Percentiles rank a stretch among this genome's conserved stretches.
Evolutionary conservation across 2,113 vertebrate genomes (phyloP).

Genomic region (Xyrauchen texanus): DNA sequence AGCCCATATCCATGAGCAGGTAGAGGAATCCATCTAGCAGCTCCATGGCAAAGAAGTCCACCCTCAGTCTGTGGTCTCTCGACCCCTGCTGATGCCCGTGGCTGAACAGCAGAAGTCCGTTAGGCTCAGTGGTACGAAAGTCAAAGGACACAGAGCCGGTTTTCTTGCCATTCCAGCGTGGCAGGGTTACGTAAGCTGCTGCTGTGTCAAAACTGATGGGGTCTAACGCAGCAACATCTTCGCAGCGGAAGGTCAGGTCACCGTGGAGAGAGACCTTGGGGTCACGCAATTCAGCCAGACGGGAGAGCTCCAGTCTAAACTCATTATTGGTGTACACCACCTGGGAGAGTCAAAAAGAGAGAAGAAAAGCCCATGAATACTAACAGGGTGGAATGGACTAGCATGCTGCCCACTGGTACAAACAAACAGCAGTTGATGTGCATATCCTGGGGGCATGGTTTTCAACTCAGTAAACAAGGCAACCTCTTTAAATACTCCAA

Average conservation of each 20-base stretch:
- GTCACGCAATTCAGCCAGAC: constrained; percentile 86
- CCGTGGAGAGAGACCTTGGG: constrained; percentile 88
- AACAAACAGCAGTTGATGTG: constrained; percentile 41
- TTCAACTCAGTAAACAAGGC: constrained; percentile 49
- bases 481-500: constrained; percentile 42
- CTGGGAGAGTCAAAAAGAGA: constrained; percentile 59
- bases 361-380: not conserved
- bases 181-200: constrained; percentile 81
- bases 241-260: constrained; percentile 87
- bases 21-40: constrained; percentile 87
- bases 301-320: constrained; percentile 91
- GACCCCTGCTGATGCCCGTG: constrained; percentile 76
- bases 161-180: constrained; percentile 85
- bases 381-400: too few species aligned
- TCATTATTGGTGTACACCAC: constrained; percentile 97
- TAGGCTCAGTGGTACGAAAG: constrained; percentile 89
- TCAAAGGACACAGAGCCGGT: constrained; percentile 90
- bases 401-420: constrained; percentile 4
- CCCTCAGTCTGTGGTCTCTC: constrained; percentile 71
- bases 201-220: constrained; percentile 88
- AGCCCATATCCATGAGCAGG: constrained; percentile 93
- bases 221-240: constrained; percentile 86
- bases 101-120: constrained; percentile 86
- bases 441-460: constrained; percentile 30
- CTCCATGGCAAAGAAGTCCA: constrained; percentile 89